A percentile compares a stretch with the other conserved stretches of the same genome.
These are phyloP conservation scores for Minunthozetes semirufus DNA, from an alignment of 2,888 invertebrate genomes.

Conservation along the genomic window DNA sequence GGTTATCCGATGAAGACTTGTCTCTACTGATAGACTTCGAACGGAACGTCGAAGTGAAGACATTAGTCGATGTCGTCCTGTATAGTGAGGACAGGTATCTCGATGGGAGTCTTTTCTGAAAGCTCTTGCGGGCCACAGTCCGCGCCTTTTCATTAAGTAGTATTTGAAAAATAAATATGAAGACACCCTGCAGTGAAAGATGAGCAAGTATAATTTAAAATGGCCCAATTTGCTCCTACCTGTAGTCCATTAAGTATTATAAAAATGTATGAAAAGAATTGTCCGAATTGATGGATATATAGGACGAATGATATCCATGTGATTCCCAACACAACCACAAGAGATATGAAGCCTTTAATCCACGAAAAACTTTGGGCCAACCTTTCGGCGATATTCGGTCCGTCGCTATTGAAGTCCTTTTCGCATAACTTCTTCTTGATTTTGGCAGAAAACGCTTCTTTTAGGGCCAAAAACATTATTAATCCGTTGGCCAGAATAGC, in stretches of 20 bases:
- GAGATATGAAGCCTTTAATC: conserved; percentile 37
- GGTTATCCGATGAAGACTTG: background rate
- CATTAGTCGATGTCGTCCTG: background rate
- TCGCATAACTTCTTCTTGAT: background rate
- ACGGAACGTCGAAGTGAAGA: background rate
- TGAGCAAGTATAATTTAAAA: conserved; percentile 34
- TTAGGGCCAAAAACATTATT: conserved; percentile 31
- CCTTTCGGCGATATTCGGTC: background rate
- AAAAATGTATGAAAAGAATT: conserved; percentile 40
- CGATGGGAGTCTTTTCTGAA: background rate
- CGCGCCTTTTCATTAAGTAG: conserved; percentile 38
- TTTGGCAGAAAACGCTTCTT: conserved; percentile 23
- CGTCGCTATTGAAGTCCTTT: background rate
- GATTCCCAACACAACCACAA: conserved; percentile 40
- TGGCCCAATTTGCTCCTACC: conserved; percentile 39
- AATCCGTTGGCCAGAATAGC: conserved; percentile 36
- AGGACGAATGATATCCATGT: conserved; percentile 42
- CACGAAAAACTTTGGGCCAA: conserved; percentile 30
- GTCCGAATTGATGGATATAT: conserved; percentile 38
- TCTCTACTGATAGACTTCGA: conserved; percentile 4
- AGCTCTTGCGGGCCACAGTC: conserved; percentile 22
- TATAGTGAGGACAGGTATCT: conserved; percentile 8
- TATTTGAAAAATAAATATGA: conserved; percentile 40
- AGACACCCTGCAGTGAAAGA: conserved; percentile 38
- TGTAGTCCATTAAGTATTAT: conserved; percentile 41